A percentile compares a stretch with the other conserved stretches of the same genome.
Evolutionary conservation across 2,888 invertebrate species (phyloP).

Genomic region (Meloe dianella): DNA sequence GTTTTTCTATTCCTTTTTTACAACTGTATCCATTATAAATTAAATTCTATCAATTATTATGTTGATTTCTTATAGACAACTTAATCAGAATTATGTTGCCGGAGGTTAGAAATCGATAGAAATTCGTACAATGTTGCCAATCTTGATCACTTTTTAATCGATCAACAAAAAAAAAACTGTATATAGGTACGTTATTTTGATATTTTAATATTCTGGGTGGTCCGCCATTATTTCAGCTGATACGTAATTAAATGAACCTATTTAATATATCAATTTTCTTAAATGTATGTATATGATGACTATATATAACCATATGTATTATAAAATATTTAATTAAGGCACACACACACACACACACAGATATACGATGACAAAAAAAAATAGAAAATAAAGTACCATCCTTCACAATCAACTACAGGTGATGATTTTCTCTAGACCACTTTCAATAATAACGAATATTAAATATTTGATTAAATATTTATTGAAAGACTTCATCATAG

Average conservation of each 20-base stretch:
- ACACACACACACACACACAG: background rate
- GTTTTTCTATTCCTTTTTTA: no score
- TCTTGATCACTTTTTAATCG: constrained; percentile 19
- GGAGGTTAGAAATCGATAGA: background rate
- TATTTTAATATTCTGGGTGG: constrained; percentile 36
- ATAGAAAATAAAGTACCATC: no score
- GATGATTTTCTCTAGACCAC: constrained; percentile 1
- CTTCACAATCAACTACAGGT: background rate
- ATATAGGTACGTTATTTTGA: constrained; percentile 19
- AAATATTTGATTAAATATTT: background rate
- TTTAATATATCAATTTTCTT: constrained; percentile 39
- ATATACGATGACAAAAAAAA: no score
- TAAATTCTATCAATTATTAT: background rate
- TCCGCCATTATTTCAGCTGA: constrained; percentile 38
- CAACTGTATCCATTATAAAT: no score
- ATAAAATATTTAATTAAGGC: constrained; percentile 36
- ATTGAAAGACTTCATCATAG: background rate
- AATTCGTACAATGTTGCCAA: constrained; percentile 18
- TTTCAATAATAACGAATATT: constrained; percentile 3
- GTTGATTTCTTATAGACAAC: no score
- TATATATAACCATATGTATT: constrained; percentile 32
- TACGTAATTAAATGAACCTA: constrained; percentile 36
- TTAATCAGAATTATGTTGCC: background rate
- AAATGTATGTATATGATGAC: constrained; percentile 28
- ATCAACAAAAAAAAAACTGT: constrained; percentile 16